These are phyloP conservation scores for Entomyzon cyanotis DNA, from an alignment of 2,113 vertebrate species.

Conservation along the genomic window DNA sequence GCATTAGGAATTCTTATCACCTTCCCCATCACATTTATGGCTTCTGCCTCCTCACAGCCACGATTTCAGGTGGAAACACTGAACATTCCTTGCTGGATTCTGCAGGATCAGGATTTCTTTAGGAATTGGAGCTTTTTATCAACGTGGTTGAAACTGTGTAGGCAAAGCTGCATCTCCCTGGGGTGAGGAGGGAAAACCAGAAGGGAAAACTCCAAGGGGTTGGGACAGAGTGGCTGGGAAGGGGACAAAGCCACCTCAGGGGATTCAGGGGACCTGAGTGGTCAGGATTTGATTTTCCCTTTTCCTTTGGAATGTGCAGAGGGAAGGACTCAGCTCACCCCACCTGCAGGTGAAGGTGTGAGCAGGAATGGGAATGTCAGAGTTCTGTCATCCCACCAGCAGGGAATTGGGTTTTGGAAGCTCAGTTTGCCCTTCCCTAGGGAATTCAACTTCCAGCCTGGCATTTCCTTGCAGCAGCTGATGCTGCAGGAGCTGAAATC, in stretches of 20 bases:
- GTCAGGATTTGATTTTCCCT: background rate
- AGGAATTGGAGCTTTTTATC: background rate
- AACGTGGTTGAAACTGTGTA: background rate
- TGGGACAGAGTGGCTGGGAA: background rate
- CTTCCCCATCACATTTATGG: background rate
- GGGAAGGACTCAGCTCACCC: background rate
- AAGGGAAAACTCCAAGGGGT: background rate
- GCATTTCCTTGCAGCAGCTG: background rate
- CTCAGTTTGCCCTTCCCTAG: background rate
- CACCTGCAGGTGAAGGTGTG: background rate
- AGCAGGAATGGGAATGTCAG: background rate
- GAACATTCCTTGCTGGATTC: background rate
- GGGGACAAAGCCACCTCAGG: background rate
- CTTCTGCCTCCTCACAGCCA: background rate
- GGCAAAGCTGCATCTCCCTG: rapidly evolving
- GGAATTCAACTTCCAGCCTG: background rate
- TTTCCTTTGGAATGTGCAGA: background rate
- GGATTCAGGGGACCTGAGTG: background rate
- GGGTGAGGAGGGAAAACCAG: background rate
- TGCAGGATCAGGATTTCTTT: background rate
- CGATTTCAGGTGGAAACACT: background rate
- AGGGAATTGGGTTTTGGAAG: background rate
- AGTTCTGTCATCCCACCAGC: background rate
- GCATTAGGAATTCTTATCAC: background rate
- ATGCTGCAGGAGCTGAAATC: background rate